Base-by-base conservation (phyloP, 2,888 invertebrate species). In the Eupithecia subumbrata region DNA sequence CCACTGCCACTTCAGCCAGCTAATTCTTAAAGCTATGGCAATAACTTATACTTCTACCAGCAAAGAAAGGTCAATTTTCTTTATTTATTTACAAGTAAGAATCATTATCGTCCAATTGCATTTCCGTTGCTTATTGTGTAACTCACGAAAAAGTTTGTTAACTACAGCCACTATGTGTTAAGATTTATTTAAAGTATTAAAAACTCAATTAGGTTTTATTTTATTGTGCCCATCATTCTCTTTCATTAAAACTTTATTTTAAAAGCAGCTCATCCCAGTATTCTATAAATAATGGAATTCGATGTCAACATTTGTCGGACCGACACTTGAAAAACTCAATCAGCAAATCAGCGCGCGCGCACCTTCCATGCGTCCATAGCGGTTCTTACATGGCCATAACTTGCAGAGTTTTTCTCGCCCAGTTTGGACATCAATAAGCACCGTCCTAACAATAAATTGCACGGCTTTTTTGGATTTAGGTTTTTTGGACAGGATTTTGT, bases 271-370 rank as follows among this genome's bases (percentile, higher is more conserved):
- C 18, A 68, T 40, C 43, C 34, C 37, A 48, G n/a, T 71, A 70
- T 52, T 69, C 67, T 75, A 71, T 77, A 14, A 71, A 77, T 64
- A 69, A 67, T 75, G 56, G 64, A 75, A 73, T 75, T 71, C 73
- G 52, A 73, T 75, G 75, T 75, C 77, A 77, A 75, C 77, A 77
- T 77, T 77, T 77, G 77, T 77, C 77, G 73, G 64, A 77, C 40
- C 75, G 22, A 45, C 73, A 68, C 73, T 74, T 73, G 73, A 77
- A 77, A 75, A 77, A 77, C 69, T 71, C 68, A 75, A 75, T 77
- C 75, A 75, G 68, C 18, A 70, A 75, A 73, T 73, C 77, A 60
- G 77, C 77, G 73, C 75, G 56, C 77, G 67, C 70, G 67, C 72
- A 69, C 0, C 22, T 52, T 43, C 56, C 40, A 40, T 73, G 63